Evolutionary conservation across 2,888 invertebrate species (phyloP).

Genomic region (Phalera bucephala): DNA sequence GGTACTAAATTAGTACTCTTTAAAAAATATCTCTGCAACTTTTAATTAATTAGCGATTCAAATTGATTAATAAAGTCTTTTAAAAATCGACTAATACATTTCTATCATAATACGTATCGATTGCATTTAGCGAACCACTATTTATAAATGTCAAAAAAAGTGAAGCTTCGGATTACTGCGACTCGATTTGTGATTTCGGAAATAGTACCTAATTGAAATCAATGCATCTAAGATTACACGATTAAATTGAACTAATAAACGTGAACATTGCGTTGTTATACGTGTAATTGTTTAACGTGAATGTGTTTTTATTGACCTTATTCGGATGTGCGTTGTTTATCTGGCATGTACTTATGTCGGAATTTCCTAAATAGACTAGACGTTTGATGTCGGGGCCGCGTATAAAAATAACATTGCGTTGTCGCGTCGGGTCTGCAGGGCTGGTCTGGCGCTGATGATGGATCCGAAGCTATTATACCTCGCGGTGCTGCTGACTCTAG

Average conservation of each 20-base stretch:
- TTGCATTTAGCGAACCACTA: constrained; percentile 3
- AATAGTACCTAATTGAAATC: constrained; percentile 47
- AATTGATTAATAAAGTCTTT: too few relatives aligned
- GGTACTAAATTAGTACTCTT: too few relatives aligned
- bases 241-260: constrained; percentile 29
- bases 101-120: too few relatives aligned
- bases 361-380: constrained; percentile 76
- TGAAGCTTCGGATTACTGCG: constrained; percentile 20
- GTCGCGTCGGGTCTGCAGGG: constrained; percentile 59
- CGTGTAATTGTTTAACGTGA: constrained; percentile 24
- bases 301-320: constrained; percentile 32
- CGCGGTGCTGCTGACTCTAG: constrained; percentile 47
- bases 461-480: constrained; percentile 41
- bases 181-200: constrained; percentile 40
- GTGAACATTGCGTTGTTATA: constrained; percentile 15
- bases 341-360: constrained; percentile 66
- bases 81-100: too few relatives aligned
- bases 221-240: constrained; percentile 32
- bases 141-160: constrained; percentile 34
- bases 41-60: too few relatives aligned
- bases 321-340: constrained; percentile 70
- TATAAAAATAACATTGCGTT: constrained; percentile 78
- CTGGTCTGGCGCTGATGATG: constrained; percentile 55
- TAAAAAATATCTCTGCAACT: too few relatives aligned
- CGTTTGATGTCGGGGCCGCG: constrained; percentile 76